Conservation (phyloP, 2,888 invertebrate species). For the Aspidiotus rigidus region DNA sequence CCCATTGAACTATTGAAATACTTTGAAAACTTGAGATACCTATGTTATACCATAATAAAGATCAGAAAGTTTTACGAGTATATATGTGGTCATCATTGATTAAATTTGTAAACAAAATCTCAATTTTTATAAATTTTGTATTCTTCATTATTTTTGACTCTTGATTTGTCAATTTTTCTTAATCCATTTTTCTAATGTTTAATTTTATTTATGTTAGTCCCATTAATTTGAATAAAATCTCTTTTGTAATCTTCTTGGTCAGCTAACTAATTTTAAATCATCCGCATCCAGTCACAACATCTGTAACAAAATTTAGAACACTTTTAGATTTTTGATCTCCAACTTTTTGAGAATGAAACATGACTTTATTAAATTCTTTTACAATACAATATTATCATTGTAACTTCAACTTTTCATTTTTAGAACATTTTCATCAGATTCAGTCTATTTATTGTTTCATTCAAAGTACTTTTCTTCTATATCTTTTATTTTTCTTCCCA, state of each 20-base stretch:
- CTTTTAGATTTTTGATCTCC: constrained; percentile 21
- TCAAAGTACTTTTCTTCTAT: constrained; percentile 21
- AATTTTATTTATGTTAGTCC: constrained; percentile 18
- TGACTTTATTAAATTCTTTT: constrained; percentile 14
- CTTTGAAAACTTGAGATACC: not conserved
- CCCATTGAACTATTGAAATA: constrained; percentile 17
- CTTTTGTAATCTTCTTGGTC: constrained; percentile 20
- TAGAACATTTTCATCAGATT: constrained; percentile 20
- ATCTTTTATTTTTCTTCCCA: constrained; percentile 25
- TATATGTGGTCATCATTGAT: constrained; percentile 1
- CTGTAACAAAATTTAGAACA: constrained; percentile 19
- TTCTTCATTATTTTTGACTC: constrained; percentile 28
- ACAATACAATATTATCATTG: constrained; percentile 13
- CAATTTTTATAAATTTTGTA: constrained; percentile 26
- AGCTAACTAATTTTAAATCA: constrained; percentile 20
- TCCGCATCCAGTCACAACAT: constrained; percentile 22
- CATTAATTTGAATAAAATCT: constrained; percentile 23
- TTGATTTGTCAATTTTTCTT: constrained; percentile 25
- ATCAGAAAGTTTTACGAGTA: not conserved
- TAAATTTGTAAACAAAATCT: no score
- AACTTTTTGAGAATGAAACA: constrained; percentile 19
- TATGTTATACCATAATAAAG: not conserved
- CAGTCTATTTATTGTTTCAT: constrained; percentile 20
- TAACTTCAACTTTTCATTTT: constrained; percentile 14
- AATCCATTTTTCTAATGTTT: constrained; percentile 14